These are phyloP conservation scores for Achroia grisella DNA, from an alignment of 1,140 invertebrate species.

Conservation along the genomic window DNA sequence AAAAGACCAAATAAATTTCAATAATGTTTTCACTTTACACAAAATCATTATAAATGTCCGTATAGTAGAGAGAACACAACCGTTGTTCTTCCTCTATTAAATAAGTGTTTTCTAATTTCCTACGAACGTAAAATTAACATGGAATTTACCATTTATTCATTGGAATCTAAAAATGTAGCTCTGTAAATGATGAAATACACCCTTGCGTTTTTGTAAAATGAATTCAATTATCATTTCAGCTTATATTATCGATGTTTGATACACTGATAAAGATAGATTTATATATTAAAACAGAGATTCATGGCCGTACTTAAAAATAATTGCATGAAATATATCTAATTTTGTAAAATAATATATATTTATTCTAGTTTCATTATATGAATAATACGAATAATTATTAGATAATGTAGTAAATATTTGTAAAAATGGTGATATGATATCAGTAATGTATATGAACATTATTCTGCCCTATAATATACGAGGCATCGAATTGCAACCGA, in stretches of 20 bases:
- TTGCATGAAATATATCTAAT: too few species aligned
- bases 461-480: too few species aligned
- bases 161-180: conserved; percentile 45
- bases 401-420: too few species aligned
- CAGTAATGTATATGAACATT: too few species aligned
- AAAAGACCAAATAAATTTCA: not conserved
- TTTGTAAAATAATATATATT: too few species aligned
- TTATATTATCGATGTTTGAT: conserved; percentile 17
- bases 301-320: too few species aligned
- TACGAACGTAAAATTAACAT: conserved; percentile 19
- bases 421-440: too few species aligned
- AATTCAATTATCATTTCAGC: conserved; percentile 37
- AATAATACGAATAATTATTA: too few species aligned
- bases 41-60: too few species aligned
- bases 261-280: too few species aligned
- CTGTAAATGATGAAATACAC: conserved; percentile 44
- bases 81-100: conserved; percentile 4
- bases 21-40: not conserved
- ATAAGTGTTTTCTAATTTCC: conserved; percentile 14
- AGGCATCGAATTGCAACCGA: conserved; percentile 41
- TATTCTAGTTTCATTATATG: too few species aligned
- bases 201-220: conserved; percentile 43
- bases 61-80: not conserved
- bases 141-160: conserved; percentile 21
- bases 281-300: too few species aligned